Evolutionary conservation across 2,113 vertebrate genomes (phyloP).

Genomic region (Istiophorus platypterus): DNA sequence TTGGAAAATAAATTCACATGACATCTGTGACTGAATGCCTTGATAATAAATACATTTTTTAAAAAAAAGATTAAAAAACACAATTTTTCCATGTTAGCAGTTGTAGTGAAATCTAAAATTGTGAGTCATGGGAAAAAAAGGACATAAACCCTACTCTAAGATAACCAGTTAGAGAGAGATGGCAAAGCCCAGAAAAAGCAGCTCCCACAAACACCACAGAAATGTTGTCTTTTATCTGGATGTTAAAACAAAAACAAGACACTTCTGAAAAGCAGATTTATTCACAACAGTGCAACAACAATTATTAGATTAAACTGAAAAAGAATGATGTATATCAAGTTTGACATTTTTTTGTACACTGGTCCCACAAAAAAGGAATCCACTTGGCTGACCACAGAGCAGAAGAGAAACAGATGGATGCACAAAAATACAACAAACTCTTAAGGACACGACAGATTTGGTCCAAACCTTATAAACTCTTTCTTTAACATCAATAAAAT

Average conservation of each 20-base stretch:
- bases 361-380: constrained; percentile 10
- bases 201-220: constrained; percentile 20
- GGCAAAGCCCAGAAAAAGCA: background rate
- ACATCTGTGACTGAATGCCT: background rate
- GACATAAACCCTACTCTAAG: background rate
- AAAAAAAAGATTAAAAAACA: background rate
- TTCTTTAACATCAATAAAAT: constrained; percentile 7
- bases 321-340: constrained; percentile 11
- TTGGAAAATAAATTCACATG: background rate
- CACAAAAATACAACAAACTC: constrained; percentile 37
- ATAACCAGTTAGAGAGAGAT: background rate
- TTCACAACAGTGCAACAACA: background rate
- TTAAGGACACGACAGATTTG: constrained; percentile 4
- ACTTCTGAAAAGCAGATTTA: constrained; percentile 14
- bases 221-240: constrained; percentile 14
- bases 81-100: background rate
- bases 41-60: background rate
- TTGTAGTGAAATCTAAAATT: constrained; percentile 4
- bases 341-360: constrained; percentile 10
- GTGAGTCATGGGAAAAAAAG: background rate
- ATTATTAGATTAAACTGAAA: constrained; percentile 25
- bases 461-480: constrained; percentile 27
- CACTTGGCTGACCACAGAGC: constrained; percentile 26
- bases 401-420: background rate
- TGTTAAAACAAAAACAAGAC: constrained; percentile 2